phyloP scores from a whole-genome alignment of 2,113 vertebrate species.

The Podocnemis expansa region DNA sequence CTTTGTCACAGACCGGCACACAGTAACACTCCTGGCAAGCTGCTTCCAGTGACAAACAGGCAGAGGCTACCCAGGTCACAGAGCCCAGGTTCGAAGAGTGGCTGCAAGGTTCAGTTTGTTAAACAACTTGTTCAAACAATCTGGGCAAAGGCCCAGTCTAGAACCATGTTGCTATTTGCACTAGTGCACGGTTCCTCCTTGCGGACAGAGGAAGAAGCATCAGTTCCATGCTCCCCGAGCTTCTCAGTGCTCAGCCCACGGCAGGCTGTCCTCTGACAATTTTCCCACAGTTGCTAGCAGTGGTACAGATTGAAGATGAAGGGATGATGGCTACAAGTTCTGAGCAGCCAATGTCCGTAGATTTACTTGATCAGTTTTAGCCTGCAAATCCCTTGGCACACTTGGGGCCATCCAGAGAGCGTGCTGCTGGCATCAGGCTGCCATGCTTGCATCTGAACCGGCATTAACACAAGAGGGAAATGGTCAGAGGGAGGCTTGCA shows the following conservation, averaged over 20 bases:
- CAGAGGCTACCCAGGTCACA: slow-evolving; percentile 12
- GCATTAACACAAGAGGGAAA: rapidly evolving
- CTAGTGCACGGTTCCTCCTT: neutral
- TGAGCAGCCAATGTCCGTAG: neutral
- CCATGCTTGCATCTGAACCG: rapidly evolving
- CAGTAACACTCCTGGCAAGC: neutral
- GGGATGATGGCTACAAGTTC: rapidly evolving
- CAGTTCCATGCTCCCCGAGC: neutral
- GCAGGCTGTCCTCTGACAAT: neutral
- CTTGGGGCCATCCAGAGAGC: rapidly evolving
- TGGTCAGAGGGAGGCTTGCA: neutral
- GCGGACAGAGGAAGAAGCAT: neutral
- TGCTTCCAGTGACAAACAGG: slow-evolving; percentile 14
- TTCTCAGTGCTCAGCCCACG: neutral
- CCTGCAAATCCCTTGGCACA: neutral
- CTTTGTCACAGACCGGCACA: slow-evolving; percentile 49
- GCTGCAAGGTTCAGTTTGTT: slow-evolving; percentile 55
- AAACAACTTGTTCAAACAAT: slow-evolving; percentile 50
- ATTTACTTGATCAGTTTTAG: rapidly evolving
- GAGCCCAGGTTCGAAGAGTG: slow-evolving; percentile 24
- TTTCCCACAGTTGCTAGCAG: neutral
- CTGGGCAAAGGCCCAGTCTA: slow-evolving; percentile 19
- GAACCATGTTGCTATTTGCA: neutral
- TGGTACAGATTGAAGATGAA: rapidly evolving
- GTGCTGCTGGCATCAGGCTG: rapidly evolving